Conservation (phyloP, 2,113 vertebrate species). For the Triplophysa tibetana region DNA sequence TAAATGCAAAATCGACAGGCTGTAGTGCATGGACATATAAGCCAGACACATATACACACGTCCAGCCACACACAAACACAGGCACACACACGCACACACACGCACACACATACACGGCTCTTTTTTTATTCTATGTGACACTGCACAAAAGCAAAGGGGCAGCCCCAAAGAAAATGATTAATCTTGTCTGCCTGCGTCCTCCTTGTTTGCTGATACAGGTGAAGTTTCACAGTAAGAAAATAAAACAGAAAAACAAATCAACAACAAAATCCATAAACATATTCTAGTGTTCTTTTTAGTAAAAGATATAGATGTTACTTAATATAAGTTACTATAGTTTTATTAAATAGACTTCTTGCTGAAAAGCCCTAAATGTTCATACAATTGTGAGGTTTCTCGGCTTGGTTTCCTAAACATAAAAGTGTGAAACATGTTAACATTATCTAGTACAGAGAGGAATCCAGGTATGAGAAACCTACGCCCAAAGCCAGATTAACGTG, state of each 20-base stretch:
- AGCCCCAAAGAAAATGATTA: too few species aligned
- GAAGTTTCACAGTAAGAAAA: constrained; percentile 11
- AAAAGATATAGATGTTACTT: constrained; percentile 66
- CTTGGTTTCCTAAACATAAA: constrained; percentile 28
- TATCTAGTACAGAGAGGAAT: constrained; percentile 9
- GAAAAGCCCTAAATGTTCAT: constrained; percentile 58
- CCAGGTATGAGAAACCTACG: constrained; percentile 1
- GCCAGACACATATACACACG: constrained; percentile 25
- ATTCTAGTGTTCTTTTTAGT: constrained; percentile 61
- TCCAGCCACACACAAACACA: not conserved
- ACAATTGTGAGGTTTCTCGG: constrained; percentile 40
- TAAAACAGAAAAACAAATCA: constrained; percentile 42
- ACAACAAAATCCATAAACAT: constrained; percentile 57
- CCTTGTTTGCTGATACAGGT: too few species aligned
- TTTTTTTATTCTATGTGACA: constrained; percentile 38
- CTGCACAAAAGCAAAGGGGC: not conserved
- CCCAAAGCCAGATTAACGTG: not conserved
- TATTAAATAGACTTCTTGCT: constrained; percentile 61
- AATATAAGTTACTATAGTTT: constrained; percentile 72
- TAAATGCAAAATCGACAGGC: constrained; percentile 51
- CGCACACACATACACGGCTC: not conserved
- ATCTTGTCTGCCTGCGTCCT: too few species aligned
- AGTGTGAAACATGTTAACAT: not conserved
- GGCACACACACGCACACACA: too few species aligned
- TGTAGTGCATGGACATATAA: constrained; percentile 46